A percentile compares a stretch with the other conserved stretches of the same genome.
phyloP scores from a whole-genome alignment of 2,113 vertebrate species.

The Pachypanchax playfairii region DNA sequence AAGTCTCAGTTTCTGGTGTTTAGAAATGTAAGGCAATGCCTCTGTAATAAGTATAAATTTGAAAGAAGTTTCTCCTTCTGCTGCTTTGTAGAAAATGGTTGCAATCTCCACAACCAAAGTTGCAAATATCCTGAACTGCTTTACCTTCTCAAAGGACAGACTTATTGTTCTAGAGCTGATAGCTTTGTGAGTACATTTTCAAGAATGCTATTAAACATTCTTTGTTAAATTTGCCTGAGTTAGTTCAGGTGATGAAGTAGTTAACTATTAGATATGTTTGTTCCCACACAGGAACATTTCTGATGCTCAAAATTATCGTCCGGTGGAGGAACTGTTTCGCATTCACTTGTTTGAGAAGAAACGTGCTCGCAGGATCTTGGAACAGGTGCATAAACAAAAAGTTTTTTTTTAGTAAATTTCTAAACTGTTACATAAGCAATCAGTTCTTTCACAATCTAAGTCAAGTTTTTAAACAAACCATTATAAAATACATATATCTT shows the following conservation, averaged over 20 bases:
- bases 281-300: slow-evolving; percentile 87
- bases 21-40: no score
- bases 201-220: background rate
- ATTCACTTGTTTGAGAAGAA: slow-evolving; percentile 94
- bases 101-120: slow-evolving; percentile 94
- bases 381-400: slow-evolving; percentile 82
- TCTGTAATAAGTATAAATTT: no score
- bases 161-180: slow-evolving; percentile 91
- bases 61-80: slow-evolving; percentile 29
- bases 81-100: slow-evolving; percentile 93
- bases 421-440: no score
- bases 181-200: slow-evolving; percentile 88
- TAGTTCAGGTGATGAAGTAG: background rate
- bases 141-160: slow-evolving; percentile 97
- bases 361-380: slow-evolving; percentile 92
- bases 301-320: slow-evolving; percentile 94
- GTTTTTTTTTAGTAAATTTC: no score
- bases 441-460: no score
- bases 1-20: background rate
- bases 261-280: background rate
- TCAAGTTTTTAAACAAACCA: no score
- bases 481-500: background rate
- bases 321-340: slow-evolving; percentile 95
- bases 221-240: background rate
- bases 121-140: slow-evolving; percentile 95